Evolutionary conservation across 2,113 vertebrate genomes (phyloP).

Genomic region (Scolopax mira): DNA sequence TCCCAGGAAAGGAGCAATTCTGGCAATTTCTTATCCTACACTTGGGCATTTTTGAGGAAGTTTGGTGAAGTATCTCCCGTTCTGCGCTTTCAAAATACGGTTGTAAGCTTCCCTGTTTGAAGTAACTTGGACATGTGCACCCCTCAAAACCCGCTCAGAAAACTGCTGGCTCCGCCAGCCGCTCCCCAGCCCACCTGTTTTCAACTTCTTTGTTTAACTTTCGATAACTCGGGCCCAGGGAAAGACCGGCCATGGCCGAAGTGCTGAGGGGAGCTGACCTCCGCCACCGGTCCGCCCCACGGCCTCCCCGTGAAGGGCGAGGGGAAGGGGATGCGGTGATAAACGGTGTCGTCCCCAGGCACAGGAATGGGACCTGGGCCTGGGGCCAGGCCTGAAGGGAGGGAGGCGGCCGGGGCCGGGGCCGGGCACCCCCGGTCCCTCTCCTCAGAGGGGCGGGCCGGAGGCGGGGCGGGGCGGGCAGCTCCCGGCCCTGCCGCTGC

Average conservation of each 20-base stretch:
- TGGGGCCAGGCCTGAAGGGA: neutral
- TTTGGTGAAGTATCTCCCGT: accelerated
- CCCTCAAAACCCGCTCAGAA: accelerated
- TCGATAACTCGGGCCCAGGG: accelerated
- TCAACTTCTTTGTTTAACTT: neutral
- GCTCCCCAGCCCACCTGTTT: neutral
- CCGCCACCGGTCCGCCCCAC: accelerated
- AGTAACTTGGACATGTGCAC: neutral
- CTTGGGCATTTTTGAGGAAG: neutral
- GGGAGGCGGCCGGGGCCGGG: neutral
- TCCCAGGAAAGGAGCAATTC: accelerated
- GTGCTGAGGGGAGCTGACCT: neutral
- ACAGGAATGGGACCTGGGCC: no score
- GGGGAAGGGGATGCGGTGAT: accelerated
- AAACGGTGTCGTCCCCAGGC: neutral
- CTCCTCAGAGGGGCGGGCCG: neutral
- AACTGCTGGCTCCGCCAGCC: neutral
- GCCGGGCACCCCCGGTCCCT: neutral
- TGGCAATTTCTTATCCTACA: neutral
- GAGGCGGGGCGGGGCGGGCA: neutral
- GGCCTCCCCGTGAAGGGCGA: neutral
- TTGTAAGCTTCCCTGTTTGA: neutral
- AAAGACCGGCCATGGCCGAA: accelerated
- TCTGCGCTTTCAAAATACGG: neutral
- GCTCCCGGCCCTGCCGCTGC: neutral